Evolutionary conservation across 2,888 invertebrate species (phyloP), one percentile per base, ranked within the genome.

Genomic region (Coelinius sp.): DNA sequence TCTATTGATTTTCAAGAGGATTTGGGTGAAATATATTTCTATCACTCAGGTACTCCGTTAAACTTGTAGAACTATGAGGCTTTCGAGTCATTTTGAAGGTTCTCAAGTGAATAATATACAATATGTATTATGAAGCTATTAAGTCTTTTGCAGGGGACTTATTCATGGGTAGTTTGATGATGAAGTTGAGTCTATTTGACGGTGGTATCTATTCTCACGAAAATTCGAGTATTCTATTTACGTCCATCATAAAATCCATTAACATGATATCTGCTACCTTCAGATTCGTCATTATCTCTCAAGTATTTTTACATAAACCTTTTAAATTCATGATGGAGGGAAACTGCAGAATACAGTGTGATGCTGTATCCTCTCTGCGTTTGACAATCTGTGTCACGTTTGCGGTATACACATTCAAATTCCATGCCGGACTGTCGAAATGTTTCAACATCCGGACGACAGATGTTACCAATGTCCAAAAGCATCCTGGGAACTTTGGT

Each of bases 351-450:
- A n/a, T 10, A 12, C n/a, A 41, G 41, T 41, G 41, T n/a, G n/a
- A 41, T 10, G 41, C 41, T 59, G 22, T 17, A 20, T 14, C 59
- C 59, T 8, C 35, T 17, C 31, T 59, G 59, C 59, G 14, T 59
- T 59, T 59, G 59, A 59, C 59, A 59, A 35, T 31, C 59, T 59
- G 59, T 59, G 59, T 59, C 59, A 59, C 59, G 59, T 59, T 59
- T 59, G 59, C 35, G 59, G 59, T 59, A 22, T 59, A 59, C 59
- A 59, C 59, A 59, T 59, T 59, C 59, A 35, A 59, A 59, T 59
- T 59, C 59, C 31, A 59, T 25, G 20, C 59, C 59, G 59, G 59
- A 35, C 59, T 59, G 59, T 59, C 59, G 59, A 35, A 59, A 59
- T 59, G 59, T 59, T 59, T 35, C 59, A 59, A 14, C 59, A 17